Evolutionary conservation across 2,797 vertebrate genomes (phyloP), one percentile per base, ranked within the genome.

Genomic region (Manis pentadactyla): DNA sequence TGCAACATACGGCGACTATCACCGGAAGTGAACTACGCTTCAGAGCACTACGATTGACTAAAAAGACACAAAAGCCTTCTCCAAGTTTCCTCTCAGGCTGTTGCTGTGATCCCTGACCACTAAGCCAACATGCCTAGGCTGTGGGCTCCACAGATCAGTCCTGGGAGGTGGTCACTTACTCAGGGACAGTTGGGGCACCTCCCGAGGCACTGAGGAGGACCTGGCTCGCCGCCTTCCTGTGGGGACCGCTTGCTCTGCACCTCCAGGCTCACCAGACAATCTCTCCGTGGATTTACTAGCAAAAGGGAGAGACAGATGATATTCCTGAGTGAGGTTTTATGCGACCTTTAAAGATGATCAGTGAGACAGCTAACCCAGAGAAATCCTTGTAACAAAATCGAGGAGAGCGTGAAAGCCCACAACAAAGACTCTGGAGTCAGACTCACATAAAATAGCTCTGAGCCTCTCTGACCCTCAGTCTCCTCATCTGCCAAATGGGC

Each of bases 161-260:
- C 39, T 4, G 27, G 77, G 7, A 0, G n/a, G 39, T 11, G 25
- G 7, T 87, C 68, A 98, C 99, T 98, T 95, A 99, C 99, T 93
- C 90, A 69, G 77, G 29, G 98, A 92, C 71, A 88, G 86, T 42
- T 96, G 98, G 1, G 89, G 69, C 42, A 92, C 77, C 27, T 89
- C 96, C 88, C 92, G 98, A 0, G 98, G 98, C 63, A 98, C 91
- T 0, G 98, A 98, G 7, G 98, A 91, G 0, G 98, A 98, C 95
- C 97, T 98, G 34, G 74, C 92, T 39, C 87, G 97, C 49, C 23
- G 75, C 66, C 83, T 83, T 2, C 23, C 39, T 31, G 3, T 0
- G 8, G 97, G 39, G 0, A 93, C 39, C 0, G 27, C 7, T 2
- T 57, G 87, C 39, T 85, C 39, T 0, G 1, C 29, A 21, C 46